phyloP scores from a whole-genome alignment of 2,888 invertebrate species.

The Taenaris catops region DNA sequence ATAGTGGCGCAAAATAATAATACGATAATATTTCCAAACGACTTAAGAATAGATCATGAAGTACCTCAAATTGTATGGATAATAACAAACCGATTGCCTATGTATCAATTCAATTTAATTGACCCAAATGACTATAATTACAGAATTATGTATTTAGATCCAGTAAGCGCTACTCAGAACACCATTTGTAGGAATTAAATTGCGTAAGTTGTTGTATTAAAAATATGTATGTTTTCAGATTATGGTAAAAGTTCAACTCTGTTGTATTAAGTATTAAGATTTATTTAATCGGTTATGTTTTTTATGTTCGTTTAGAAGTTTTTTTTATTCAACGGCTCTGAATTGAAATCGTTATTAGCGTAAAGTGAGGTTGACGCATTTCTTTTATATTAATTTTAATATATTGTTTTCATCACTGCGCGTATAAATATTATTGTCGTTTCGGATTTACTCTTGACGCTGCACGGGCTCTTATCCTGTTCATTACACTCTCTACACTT shows the following conservation, averaged over 20 bases:
- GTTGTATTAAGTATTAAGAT: too few species aligned
- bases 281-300: too few species aligned
- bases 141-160: conserved; percentile 84
- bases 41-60: conserved; percentile 87
- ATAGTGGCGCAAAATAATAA: conserved; percentile 82
- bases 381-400: not conserved
- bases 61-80: conserved; percentile 86
- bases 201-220: too few species aligned
- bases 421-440: too few species aligned
- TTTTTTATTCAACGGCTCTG: not conserved
- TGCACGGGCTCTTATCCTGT: conserved; percentile 15
- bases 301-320: not conserved
- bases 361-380: not conserved
- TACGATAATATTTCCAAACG: conserved; percentile 89
- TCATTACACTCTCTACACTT: conserved; percentile 18
- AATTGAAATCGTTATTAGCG: not conserved
- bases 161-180: conserved; percentile 79
- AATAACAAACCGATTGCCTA: conserved; percentile 86
- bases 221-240: too few species aligned
- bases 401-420: not conserved
- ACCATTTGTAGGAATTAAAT: conserved; percentile 80
- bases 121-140: conserved; percentile 85
- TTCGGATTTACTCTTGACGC: conserved; percentile 5
- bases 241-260: too few species aligned
- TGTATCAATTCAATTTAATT: conserved; percentile 85